A percentile compares a stretch with the other conserved stretches of the same genome.
Conservation (phyloP, 2,113 vertebrate genomes). For the Ammodramus savannarum region DNA sequence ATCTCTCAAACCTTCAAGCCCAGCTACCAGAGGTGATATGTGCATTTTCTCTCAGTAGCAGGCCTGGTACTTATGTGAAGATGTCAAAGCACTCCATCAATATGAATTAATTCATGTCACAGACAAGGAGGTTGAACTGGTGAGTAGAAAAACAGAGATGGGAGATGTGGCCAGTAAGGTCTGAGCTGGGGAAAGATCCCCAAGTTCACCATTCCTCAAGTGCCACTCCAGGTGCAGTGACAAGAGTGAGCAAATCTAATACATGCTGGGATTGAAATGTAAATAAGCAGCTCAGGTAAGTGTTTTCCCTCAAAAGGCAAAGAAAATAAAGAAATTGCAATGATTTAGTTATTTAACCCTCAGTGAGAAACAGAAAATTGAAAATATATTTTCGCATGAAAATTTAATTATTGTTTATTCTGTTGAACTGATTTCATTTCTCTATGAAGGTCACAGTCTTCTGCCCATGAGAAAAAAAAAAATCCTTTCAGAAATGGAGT, state of each 20-base stretch:
- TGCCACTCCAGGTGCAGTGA: background rate
- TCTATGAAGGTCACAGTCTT: slow-evolving; percentile 17
- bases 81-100: background rate
- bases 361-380: background rate
- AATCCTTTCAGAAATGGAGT: slow-evolving; percentile 30
- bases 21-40: background rate
- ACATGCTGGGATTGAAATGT: background rate
- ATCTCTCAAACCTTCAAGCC: background rate
- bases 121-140: background rate
- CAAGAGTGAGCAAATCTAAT: background rate
- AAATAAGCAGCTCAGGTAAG: slow-evolving; percentile 3
- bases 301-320: background rate
- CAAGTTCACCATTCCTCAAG: background rate
- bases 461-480: background rate
- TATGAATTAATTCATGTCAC: background rate
- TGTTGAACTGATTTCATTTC: slow-evolving; percentile 25
- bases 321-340: background rate
- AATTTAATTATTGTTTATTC: slow-evolving; percentile 49
- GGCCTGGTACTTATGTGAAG: background rate
- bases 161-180: background rate
- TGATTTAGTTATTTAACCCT: slow-evolving; percentile 23
- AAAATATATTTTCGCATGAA: slow-evolving; percentile 9
- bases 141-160: background rate
- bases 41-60: background rate
- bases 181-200: background rate